Evolutionary conservation across 2,113 vertebrate species (phyloP), one percentile per base, ranked within the genome.

Genomic region (Cariama cristata): DNA sequence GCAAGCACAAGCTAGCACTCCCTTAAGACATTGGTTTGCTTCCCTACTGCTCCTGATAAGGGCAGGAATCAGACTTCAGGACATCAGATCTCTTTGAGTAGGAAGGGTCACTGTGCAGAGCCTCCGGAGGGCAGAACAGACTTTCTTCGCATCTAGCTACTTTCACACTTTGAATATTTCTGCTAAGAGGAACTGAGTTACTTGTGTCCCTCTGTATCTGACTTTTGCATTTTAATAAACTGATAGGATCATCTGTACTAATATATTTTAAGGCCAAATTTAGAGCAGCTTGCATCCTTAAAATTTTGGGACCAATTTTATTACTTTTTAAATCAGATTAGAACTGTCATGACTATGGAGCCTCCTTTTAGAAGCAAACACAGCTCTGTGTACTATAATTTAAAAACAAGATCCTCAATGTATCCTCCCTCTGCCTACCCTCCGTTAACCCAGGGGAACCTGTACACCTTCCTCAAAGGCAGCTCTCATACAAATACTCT

Each of bases 211-310:
- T 75, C 35, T 44, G 18, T 56, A 47, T 52, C 58, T 67, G 72
- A 74, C 76, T 91, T 88, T 30, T 80, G 71, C 44, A 93, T 92
- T 97, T 93, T 86, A 81, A 91, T 75, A 68, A 91, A 71, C 47
- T 28, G 63, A 81, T 93, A 52, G 14, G 2, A 72, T 59, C 77
- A 58, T 30, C 88, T 55, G 4, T 72, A 40, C 64, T 49, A 52
- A 22, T 76, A 60, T 18, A 14, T 81, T 91, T 68, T 60, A 71
- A 74, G 27, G 52, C 12, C 0, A 14, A 72, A 81, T 81, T 88
- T 74, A 68, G 45, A 90, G 30, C 72, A 88, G 44, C 30, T 77
- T 77, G 40, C 75, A 79, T 77, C 47, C 50, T 73, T 89, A 71
- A 86, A 73, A 64, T n/a, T 72, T 68, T 49, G 14, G 28, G 40